Evolutionary conservation across 2,888 invertebrate species (phyloP), one percentile per base, ranked within the genome.

Genomic region (Sepioteuthis lessoniana): DNA sequence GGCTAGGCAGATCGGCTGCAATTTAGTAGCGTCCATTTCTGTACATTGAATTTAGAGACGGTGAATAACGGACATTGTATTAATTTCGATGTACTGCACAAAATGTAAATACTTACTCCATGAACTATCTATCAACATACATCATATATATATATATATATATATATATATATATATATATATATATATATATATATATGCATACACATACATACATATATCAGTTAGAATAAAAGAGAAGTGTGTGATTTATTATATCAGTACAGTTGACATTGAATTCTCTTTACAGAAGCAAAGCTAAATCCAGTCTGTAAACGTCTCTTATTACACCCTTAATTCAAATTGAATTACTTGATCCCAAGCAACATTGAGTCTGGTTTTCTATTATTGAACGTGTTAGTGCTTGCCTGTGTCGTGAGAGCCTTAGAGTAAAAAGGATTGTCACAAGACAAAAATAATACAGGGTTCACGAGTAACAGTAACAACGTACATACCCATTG

Each of bases 111-210:
- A 93, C 31, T 31, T 93, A 93, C 50, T 93, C 60, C 50, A 93
- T 47, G 25, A 93, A 60, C 93, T 50, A 35, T 47, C 93, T 93
- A 50, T 93, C 28, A 93, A 50, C 35, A 93, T 93, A 93, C 50
- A 93, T 93, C 7, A 93, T 38, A 93, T 93, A 93, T 93, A 93
- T 93, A 93, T 93, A 60, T 93, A 60, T 93, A 93, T 38, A 93
- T 93, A 93, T 93, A 93, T 93, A 93, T 93, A 50, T 93, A 50
- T 93, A 93, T 47, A 93, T 93, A 93, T 93, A 93, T 93, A 93
- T 93, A 93, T 93, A 46, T 93, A 10, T 47, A 90, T 90, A 37
- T 46, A 91, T 91, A 91, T 91, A 91, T 42, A 91, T 91, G n/a
- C 13, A 92, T 46, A 92, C 21, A 92, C 92, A 92, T 92, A 92